Percentiles rank a stretch among this genome's conserved stretches.
phyloP scores from a whole-genome alignment of 2,888 invertebrate genomes.

The Xanthostigma xanthostigma region DNA sequence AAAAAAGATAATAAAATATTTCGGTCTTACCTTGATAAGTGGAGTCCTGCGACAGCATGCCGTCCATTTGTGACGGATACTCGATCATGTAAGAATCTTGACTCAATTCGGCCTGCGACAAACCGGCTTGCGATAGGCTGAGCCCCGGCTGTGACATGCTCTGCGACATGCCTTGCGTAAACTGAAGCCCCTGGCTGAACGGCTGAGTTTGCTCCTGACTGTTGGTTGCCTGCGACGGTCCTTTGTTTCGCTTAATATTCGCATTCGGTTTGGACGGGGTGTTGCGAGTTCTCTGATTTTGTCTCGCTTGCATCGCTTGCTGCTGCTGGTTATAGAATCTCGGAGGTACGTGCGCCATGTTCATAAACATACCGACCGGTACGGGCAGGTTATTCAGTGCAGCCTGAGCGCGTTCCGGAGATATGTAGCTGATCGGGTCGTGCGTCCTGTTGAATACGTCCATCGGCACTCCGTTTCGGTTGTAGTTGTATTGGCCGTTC shows the following conservation, averaged over 20 bases:
- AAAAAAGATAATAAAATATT: no score
- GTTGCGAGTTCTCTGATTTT: constrained; percentile 26
- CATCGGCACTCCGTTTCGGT: constrained; percentile 27
- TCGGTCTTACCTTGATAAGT: constrained; percentile 48
- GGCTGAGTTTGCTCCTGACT: constrained; percentile 23
- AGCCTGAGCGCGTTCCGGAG: constrained; percentile 64
- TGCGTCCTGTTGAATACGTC: constrained; percentile 55
- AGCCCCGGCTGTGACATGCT: constrained; percentile 53
- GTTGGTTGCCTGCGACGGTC: constrained; percentile 23
- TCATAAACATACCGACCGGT: constrained; percentile 88
- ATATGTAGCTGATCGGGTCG: constrained; percentile 89
- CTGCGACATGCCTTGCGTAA: constrained; percentile 66
- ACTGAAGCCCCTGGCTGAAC: constrained; percentile 49
- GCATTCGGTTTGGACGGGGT: constrained; percentile 9
- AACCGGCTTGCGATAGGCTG: constrained; percentile 48
- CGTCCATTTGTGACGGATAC: constrained; percentile 88
- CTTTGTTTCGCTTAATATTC: neutral
- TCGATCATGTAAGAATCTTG: constrained; percentile 76
- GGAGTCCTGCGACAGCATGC: constrained; percentile 84
- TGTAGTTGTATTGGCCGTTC: constrained; percentile 23
- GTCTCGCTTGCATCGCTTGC: constrained; percentile 45
- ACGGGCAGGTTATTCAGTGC: constrained; percentile 73
- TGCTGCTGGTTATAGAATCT: constrained; percentile 62
- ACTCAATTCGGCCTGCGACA: constrained; percentile 58
- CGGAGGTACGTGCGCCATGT: constrained; percentile 66